Evolutionary conservation across 2,888 invertebrate genomes (phyloP).

Genomic region (Auanema sp.): DNA sequence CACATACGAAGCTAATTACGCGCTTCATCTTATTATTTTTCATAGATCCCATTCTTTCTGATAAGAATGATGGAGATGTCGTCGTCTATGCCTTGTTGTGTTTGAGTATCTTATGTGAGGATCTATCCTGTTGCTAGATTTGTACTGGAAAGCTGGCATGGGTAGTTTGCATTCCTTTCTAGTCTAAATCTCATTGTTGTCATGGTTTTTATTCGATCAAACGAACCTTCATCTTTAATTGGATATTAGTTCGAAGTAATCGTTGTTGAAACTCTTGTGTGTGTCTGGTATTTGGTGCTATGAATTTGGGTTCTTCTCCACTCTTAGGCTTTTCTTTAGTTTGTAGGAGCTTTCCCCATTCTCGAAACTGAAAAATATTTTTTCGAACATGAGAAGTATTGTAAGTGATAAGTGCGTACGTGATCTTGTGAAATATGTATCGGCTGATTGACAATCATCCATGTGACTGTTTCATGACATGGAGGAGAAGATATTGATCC

Average conservation of each 20-base stretch:
- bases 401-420: constrained; percentile 70
- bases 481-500: constrained; percentile 92
- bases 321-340: constrained; percentile 21
- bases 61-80: too few species aligned
- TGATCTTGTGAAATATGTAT: constrained; percentile 92
- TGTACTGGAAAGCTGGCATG: too few species aligned
- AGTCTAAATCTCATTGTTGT: not conserved
- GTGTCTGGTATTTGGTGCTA: constrained; percentile 91
- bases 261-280: constrained; percentile 88
- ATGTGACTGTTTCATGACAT: constrained; percentile 73
- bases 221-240: constrained; percentile 72
- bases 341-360: constrained; percentile 43
- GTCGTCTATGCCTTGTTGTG: too few species aligned
- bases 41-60: too few species aligned
- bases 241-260: constrained; percentile 91
- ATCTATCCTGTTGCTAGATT: too few species aligned
- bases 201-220: not conserved
- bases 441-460: constrained; percentile 96
- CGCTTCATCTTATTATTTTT: too few species aligned
- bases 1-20: too few species aligned
- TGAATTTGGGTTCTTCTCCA: constrained; percentile 54
- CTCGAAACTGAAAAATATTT: constrained; percentile 33
- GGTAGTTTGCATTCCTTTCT: too few species aligned
- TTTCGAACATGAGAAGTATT: not conserved
- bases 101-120: too few species aligned